phyloP scores from a whole-genome alignment of 2,113 vertebrate species.

The Cryptomyrus ogoouensis region DNA sequence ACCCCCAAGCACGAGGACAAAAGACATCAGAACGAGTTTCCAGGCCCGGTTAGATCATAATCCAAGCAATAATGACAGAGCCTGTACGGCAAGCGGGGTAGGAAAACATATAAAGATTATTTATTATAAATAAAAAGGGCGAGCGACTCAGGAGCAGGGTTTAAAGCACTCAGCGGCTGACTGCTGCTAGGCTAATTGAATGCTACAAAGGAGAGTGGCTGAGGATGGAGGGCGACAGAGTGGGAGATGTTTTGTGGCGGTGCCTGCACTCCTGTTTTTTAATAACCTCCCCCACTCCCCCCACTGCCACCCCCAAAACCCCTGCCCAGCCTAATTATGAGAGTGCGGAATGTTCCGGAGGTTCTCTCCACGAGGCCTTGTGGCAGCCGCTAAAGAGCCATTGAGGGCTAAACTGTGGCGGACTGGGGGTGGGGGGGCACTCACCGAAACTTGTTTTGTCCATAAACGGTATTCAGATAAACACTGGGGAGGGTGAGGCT shows the following conservation, averaged over 20 bases:
- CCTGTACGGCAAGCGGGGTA: not conserved
- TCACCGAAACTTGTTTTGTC: slow-evolving; percentile 54
- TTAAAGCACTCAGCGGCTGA: not conserved
- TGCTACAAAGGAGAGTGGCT: slow-evolving; percentile 5
- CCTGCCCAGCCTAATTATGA: slow-evolving; percentile 64
- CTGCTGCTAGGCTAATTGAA: slow-evolving; percentile 11
- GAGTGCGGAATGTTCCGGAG: slow-evolving; percentile 63
- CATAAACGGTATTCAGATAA: slow-evolving; percentile 61
- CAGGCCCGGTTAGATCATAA: slow-evolving; percentile 9
- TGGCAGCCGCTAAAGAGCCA: slow-evolving; percentile 61
- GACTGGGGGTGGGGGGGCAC: slow-evolving; percentile 44
- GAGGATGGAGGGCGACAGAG: not conserved
- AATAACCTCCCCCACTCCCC: not conserved
- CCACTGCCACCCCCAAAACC: slow-evolving; percentile 41
- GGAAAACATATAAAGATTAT: slow-evolving; percentile 5
- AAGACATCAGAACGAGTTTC: not conserved
- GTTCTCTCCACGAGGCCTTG: slow-evolving; percentile 44
- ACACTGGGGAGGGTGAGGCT: slow-evolving; percentile 3
- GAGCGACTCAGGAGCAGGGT: not conserved
- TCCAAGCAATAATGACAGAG: not conserved
- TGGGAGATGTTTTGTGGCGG: slow-evolving; percentile 18
- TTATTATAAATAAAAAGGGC: not conserved
- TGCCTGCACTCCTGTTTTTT: slow-evolving; percentile 6
- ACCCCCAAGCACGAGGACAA: not conserved
- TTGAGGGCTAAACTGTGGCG: slow-evolving; percentile 50